Conservation (phyloP, 2,888 invertebrate species). For the Peribatodes rhomboidaria region DNA sequence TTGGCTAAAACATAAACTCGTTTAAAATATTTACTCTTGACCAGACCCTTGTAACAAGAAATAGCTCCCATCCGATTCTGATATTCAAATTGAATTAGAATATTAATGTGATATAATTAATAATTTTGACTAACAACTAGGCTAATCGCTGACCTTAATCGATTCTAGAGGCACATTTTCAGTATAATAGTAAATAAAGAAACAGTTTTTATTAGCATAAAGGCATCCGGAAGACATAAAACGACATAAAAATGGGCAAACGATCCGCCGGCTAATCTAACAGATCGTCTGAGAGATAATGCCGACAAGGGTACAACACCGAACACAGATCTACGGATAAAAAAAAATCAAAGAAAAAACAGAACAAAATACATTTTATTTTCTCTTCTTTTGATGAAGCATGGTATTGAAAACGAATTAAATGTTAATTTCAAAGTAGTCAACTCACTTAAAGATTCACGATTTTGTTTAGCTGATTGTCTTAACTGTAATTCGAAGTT, state of each 20-base stretch:
- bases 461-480: constrained; percentile 22
- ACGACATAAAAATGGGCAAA: constrained; percentile 54
- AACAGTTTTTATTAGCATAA: constrained; percentile 51
- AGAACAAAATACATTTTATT: constrained; percentile 18
- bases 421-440: too few species aligned
- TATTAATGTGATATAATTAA: too few species aligned
- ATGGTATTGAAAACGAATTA: too few species aligned
- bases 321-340: constrained; percentile 55
- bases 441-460: not conserved
- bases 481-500: constrained; percentile 49
- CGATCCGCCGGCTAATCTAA: constrained; percentile 53
- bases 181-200: constrained; percentile 3
- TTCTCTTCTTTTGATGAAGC: constrained; percentile 7
- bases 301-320: constrained; percentile 55
- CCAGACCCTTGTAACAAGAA: too few species aligned
- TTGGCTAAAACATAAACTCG: too few species aligned
- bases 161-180: not conserved
- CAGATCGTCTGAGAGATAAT: constrained; percentile 55
- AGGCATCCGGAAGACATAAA: constrained; percentile 50
- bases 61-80: too few species aligned
- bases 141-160: not conserved
- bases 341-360: constrained; percentile 50
- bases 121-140: too few species aligned
- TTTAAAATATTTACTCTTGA: too few species aligned
- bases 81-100: too few species aligned